Percentiles rank a stretch among this genome's conserved stretches.
Conservation (phyloP, 2,113 vertebrate genomes). For the Menura novaehollandiae region DNA sequence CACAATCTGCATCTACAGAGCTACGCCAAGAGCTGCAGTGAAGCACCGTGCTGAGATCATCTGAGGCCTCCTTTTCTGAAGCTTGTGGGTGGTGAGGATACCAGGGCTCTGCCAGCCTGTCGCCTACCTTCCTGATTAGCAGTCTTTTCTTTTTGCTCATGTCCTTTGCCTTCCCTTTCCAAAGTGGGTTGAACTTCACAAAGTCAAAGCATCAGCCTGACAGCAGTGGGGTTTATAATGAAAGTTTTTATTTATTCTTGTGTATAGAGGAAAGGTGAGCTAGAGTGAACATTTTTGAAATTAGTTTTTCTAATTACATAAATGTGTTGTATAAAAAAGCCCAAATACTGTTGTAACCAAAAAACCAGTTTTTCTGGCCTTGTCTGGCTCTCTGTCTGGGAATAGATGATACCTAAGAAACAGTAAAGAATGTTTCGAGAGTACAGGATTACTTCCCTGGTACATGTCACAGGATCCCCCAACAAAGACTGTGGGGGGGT, state of each 20-base stretch:
- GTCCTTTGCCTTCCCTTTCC: not conserved
- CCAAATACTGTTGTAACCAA: not conserved
- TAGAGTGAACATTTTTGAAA: not conserved
- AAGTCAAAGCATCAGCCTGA: not conserved
- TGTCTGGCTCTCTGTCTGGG: not conserved
- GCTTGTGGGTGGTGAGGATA: not conserved
- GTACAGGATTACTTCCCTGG: not conserved
- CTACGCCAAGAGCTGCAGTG: not conserved
- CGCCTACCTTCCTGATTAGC: not conserved
- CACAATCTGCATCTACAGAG: not conserved
- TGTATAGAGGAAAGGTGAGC: not conserved
- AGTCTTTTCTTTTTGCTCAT: not conserved
- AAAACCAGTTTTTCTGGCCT: accelerated
- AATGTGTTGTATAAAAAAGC: not conserved
- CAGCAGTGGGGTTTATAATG: not conserved
- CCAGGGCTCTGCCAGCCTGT: not conserved
- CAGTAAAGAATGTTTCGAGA: not conserved
- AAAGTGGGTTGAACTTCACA: not conserved
- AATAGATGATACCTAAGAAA: not conserved
- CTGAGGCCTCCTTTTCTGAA: not conserved
- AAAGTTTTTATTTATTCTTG: not conserved
- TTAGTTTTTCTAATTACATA: not conserved
- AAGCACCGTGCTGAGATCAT: not conserved
- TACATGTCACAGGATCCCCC: accelerated
- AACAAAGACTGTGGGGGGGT: not conserved